A percentile compares a stretch with the other conserved stretches of the same genome.
phyloP scores from a whole-genome alignment of 2,888 invertebrate genomes.

The Nomada hirtipes region DNA sequence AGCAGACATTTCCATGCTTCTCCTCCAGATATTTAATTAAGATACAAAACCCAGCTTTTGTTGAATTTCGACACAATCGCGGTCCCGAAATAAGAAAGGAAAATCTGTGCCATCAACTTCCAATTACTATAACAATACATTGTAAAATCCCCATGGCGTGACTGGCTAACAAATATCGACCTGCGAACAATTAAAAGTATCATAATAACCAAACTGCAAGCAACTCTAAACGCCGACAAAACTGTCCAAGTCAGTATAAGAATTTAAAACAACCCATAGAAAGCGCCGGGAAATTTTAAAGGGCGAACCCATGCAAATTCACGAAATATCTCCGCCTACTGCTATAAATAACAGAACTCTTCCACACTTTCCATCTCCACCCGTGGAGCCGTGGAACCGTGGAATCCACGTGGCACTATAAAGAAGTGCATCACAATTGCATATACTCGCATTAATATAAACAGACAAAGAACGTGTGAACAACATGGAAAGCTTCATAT shows the following conservation, averaged over 20 bases:
- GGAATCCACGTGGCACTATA: not conserved
- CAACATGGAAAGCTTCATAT: not conserved
- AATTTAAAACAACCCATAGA: no score
- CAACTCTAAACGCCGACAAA: no score
- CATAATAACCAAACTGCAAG: no score
- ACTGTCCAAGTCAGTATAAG: no score
- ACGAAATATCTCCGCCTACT: no score
- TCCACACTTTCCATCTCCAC: not conserved
- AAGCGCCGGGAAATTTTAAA: no score
- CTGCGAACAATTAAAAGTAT: no score
- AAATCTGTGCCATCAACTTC: not conserved
- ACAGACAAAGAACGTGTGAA: not conserved
- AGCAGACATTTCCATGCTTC: not conserved
- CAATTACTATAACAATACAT: no score
- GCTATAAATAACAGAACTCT: not conserved
- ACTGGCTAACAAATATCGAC: no score
- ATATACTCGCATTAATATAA: not conserved
- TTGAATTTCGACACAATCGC: not conserved
- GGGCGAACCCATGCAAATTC: no score
- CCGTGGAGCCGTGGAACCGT: no score
- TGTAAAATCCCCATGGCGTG: no score
- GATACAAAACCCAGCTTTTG: not conserved
- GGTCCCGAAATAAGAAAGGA: not conserved
- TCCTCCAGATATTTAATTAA: slow-evolving; percentile 4
- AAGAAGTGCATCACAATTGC: not conserved